Evolutionary conservation across 1,140 invertebrate species (phyloP).

Genomic region (Pseudomyrmex sp.): DNA sequence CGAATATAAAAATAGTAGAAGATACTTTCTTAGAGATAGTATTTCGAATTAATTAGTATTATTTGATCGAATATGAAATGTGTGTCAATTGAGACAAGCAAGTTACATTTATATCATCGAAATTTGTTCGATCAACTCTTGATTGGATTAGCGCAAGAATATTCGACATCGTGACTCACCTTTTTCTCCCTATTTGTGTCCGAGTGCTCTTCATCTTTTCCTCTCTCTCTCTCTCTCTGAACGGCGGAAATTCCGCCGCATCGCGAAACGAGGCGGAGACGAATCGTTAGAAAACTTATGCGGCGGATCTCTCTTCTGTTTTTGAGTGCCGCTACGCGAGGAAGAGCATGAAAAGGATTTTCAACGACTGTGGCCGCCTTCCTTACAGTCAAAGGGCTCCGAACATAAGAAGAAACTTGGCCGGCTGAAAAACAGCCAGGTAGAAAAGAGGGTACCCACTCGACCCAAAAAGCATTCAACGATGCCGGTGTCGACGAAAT

Average conservation of each 20-base stretch:
- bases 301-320: constrained; percentile 37
- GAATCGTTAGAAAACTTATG: constrained; percentile 57
- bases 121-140: background rate
- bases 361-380: constrained; percentile 46
- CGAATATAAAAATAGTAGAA: background rate
- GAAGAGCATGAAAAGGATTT: constrained; percentile 62
- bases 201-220: constrained; percentile 8
- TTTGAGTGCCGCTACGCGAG: constrained; percentile 29
- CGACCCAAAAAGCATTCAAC: constrained; percentile 69
- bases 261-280: constrained; percentile 46
- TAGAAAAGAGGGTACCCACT: constrained; percentile 54
- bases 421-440: constrained; percentile 56
- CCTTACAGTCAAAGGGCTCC: constrained; percentile 60
- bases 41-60: background rate
- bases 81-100: background rate
- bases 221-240: background rate
- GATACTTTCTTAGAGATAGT: background rate
- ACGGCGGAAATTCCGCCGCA: background rate
- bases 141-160: background rate
- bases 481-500: constrained; percentile 55
- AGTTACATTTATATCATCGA: background rate
- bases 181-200: constrained; percentile 8
- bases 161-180: background rate
- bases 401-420: constrained; percentile 43
- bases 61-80: too few species aligned